phyloP scores from a whole-genome alignment of 2,888 invertebrate genomes.

The Lasius platythorax region DNA sequence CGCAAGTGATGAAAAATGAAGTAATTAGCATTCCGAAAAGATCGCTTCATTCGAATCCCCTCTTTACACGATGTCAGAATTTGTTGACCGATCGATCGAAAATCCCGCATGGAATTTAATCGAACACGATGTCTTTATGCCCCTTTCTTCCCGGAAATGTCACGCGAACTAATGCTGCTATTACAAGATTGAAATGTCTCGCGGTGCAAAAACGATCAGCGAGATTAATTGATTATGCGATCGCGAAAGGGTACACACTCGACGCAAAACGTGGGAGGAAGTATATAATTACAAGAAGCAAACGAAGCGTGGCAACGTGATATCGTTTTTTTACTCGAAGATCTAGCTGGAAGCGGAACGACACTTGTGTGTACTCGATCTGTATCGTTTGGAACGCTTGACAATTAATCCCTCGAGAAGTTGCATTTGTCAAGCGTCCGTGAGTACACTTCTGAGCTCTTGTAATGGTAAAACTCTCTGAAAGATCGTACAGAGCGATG shows the following conservation, averaged over 20 bases:
- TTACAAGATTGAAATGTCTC: slow-evolving; percentile 28
- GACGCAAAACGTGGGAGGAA: slow-evolving; percentile 4
- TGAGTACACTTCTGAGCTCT: neutral
- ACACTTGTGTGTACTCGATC: slow-evolving; percentile 24
- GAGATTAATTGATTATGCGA: slow-evolving; percentile 34
- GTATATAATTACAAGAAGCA: slow-evolving; percentile 34
- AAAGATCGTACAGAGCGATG: neutral
- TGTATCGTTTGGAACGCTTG: slow-evolving; percentile 24
- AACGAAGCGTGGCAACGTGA: slow-evolving; percentile 26
- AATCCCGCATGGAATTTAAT: slow-evolving; percentile 60
- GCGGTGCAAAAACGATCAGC: slow-evolving; percentile 6
- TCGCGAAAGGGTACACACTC: slow-evolving; percentile 11
- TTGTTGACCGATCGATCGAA: slow-evolving; percentile 55
- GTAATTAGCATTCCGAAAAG: slow-evolving; percentile 74
- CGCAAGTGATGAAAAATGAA: slow-evolving; percentile 70
- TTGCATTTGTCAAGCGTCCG: slow-evolving; percentile 8
- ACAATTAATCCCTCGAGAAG: slow-evolving; percentile 44
- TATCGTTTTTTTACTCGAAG: slow-evolving; percentile 24
- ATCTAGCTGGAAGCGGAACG: slow-evolving; percentile 25
- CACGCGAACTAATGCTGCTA: neutral
- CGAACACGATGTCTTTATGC: slow-evolving; percentile 57
- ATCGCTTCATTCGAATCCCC: slow-evolving; percentile 43
- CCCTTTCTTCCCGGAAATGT: neutral
- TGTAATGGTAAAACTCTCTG: slow-evolving; percentile 13
- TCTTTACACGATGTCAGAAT: slow-evolving; percentile 2